phyloP scores from a whole-genome alignment of 2,797 vertebrate species.

The Podarcis lilfordi region DNA sequence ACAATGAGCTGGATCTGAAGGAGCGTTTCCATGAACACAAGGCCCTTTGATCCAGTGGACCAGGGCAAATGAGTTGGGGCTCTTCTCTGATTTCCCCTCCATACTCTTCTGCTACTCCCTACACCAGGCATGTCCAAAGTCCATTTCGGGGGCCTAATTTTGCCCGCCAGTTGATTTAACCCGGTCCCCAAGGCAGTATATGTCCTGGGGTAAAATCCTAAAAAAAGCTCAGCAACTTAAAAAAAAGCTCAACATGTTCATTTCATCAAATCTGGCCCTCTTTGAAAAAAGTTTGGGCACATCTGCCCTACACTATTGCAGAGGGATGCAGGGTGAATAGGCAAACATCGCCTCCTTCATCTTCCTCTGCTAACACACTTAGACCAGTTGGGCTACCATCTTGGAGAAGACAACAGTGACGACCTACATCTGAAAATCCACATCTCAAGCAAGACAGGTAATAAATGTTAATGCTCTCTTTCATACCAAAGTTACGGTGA shows the following conservation, averaged over 20 bases:
- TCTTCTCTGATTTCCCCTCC: not conserved
- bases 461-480: not conserved
- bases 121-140: not conserved
- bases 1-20: not conserved
- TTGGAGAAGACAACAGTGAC: not conserved
- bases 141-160: too few species aligned
- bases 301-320: not conserved
- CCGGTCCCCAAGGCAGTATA: too few species aligned
- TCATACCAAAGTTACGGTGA: not conserved
- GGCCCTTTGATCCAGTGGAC: not conserved
- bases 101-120: not conserved
- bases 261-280: too few species aligned
- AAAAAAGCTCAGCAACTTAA: too few species aligned
- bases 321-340: not conserved
- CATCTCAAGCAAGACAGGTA: not conserved
- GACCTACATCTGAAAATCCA: not conserved
- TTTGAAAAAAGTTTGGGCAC: too few species aligned
- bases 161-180: too few species aligned
- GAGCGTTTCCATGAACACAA: too few species aligned
- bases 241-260: too few species aligned
- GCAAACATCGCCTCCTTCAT: not conserved
- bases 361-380: not conserved
- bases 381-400: not conserved
- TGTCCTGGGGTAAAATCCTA: too few species aligned
- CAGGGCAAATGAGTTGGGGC: not conserved